Evolutionary conservation across 2,113 vertebrate genomes (phyloP), one percentile per base, ranked within the genome.

Genomic region (Pitta sordida): DNA sequence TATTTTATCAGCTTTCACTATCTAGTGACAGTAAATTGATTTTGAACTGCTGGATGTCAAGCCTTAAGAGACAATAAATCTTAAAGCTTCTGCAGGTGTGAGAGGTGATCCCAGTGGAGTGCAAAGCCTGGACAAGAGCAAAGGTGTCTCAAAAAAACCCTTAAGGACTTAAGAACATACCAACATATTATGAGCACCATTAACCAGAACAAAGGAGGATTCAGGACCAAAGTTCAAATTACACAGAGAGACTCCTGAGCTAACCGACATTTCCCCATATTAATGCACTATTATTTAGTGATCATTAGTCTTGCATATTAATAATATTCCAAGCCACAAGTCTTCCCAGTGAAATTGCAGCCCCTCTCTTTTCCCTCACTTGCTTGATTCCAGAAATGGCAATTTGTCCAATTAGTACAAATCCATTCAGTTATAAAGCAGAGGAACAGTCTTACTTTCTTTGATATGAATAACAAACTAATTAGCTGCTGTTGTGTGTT

Each of bases 381-480:
- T 51, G 12, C 43, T 70, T 69, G 76, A 58, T 64, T 71, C 32
- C 68, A 88, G 55, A 88, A 88, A 68, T 29, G 9, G 15, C 34
- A 90, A 44, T 65, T 69, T 87, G 27, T 56, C 37, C 93, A 90
- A 85, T n/a, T 10, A 64, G 21, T 65, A 76, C 27, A 85, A 87
- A 84, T 53, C 51, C 21, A 64, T 88, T 81, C 27, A 78, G 44
- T 93, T 86, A 86, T 30, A 93, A 94, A 86, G 43, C 30, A 91
- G 59, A 70, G 67, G 80, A 95, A 93, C 46, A 88, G 24, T 91
- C 69, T 83, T 73, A 73, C 71, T 69, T 83, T 95, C 87, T 88
- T 93, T 97, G 92, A 94, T 93, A 96, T 84, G 92, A 97, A 97
- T 84, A 88, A 86, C 95, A 97, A 97, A 97, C 84, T 96, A 97